A percentile compares a stretch with the other conserved stretches of the same genome.
Evolutionary conservation across 92 coral and sea anemone species (phyloP).

Genomic region (Palythoa caribaeorum): DNA sequence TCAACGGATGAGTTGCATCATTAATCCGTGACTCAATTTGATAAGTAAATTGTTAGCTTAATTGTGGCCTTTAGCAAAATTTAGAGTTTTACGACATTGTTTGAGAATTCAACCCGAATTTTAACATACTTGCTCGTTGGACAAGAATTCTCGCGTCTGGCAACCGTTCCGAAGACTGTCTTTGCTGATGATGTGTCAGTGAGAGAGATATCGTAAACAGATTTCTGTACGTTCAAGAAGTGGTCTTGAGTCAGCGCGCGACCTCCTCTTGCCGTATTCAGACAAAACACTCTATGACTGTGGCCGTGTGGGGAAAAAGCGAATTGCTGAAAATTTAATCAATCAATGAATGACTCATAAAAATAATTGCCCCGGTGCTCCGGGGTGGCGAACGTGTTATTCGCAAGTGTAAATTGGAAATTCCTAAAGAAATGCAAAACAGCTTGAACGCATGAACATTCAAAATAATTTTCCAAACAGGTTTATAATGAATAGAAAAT

Average conservation of each 20-base stretch:
- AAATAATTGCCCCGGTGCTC: constrained; percentile 19
- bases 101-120: neutral
- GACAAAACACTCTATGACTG: constrained; percentile 21
- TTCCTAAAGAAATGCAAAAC: constrained; percentile 23
- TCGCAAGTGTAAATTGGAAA: neutral
- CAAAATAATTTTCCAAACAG: constrained; percentile 24
- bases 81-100: constrained; percentile 3
- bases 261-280: neutral
- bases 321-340: constrained; percentile 25
- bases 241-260: constrained; percentile 28
- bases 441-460: neutral
- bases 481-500: constrained; percentile 13
- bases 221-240: constrained; percentile 1
- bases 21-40: constrained; percentile 38
- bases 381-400: neutral
- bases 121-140: constrained; percentile 4
- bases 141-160: neutral
- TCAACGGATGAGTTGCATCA: neutral
- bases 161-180: neutral
- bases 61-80: constrained; percentile 41
- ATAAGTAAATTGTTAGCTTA: constrained; percentile 34
- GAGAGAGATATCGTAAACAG: constrained; percentile 31
- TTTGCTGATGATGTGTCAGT: constrained; percentile 16
- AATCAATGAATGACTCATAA: constrained; percentile 14
- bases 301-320: constrained; percentile 7